Evolutionary conservation across 2,797 vertebrate genomes (phyloP).

Genomic region (Poecilia wingei): DNA sequence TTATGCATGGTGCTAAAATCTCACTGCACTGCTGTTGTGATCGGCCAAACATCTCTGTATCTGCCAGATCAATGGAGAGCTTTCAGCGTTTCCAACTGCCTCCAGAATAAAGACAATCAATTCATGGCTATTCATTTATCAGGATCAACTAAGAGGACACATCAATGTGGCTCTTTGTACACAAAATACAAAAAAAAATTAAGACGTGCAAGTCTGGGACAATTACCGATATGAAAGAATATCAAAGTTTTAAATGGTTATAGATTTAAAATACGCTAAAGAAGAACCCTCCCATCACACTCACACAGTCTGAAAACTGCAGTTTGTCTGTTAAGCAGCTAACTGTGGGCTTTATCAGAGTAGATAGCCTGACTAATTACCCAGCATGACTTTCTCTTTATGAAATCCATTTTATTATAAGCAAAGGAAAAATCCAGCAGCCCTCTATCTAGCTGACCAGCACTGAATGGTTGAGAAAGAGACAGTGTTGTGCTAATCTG

Average conservation of each 20-base stretch:
- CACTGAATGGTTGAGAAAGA: neutral
- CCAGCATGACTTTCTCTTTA: neutral
- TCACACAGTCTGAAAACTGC: neutral
- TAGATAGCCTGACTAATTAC: neutral
- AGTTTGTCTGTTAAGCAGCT: neutral
- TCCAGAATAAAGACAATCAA: neutral
- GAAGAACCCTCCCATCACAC: neutral
- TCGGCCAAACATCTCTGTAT: slow-evolving; percentile 18
- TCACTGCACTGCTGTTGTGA: neutral
- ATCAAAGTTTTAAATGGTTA: neutral
- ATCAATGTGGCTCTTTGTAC: neutral
- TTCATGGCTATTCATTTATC: neutral
- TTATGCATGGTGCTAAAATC: slow-evolving; percentile 1
- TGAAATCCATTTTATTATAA: neutral
- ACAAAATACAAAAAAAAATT: neutral
- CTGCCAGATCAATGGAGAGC: slow-evolving; percentile 32
- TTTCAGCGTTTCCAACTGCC: slow-evolving; percentile 27
- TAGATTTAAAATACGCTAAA: neutral
- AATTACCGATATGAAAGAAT: neutral
- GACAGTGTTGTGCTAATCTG: neutral
- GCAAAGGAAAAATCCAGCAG: neutral
- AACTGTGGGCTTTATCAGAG: neutral
- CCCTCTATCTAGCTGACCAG: neutral
- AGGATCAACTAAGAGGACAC: neutral
- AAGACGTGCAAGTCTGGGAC: neutral